Evolutionary conservation across 2,113 vertebrate genomes (phyloP).

Genomic region (Zosterops borbonicus): DNA sequence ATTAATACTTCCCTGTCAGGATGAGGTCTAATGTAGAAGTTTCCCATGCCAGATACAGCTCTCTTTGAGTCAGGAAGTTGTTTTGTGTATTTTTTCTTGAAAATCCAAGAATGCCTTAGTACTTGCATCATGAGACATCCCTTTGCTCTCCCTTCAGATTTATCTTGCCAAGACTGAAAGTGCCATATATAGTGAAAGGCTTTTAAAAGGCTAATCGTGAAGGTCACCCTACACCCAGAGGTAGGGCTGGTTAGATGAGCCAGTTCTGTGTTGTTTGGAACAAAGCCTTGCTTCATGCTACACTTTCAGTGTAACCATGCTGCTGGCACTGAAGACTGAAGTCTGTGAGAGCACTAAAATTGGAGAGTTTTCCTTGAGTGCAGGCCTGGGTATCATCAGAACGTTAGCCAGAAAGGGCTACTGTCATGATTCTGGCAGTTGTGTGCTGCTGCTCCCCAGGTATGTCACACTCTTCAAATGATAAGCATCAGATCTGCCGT

Average conservation of each 20-base stretch:
- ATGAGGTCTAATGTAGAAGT: conserved; percentile 27
- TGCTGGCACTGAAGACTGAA: background rate
- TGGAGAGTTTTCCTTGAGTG: background rate
- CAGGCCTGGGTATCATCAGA: background rate
- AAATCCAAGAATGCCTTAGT: conserved; percentile 62
- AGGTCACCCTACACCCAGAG: conserved; percentile 50
- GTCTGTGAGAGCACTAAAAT: background rate
- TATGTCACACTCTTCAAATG: background rate
- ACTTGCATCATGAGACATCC: conserved; percentile 66
- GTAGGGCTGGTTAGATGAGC: conserved; percentile 25
- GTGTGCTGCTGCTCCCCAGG: background rate
- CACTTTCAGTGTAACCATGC: background rate
- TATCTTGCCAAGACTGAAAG: conserved; percentile 53
- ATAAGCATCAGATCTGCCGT: background rate
- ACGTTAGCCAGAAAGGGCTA: background rate
- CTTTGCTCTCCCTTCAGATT: conserved; percentile 52
- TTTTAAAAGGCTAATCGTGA: conserved; percentile 34
- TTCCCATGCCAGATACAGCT: conserved; percentile 60
- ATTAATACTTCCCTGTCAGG: conserved; percentile 33
- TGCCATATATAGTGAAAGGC: conserved; percentile 63
- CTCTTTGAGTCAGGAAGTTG: conserved; percentile 60
- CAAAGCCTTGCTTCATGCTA: conserved; percentile 2
- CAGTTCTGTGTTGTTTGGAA: background rate
- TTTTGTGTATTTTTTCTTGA: conserved; percentile 67
- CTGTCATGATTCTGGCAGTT: background rate